Evolutionary conservation across 2,113 vertebrate genomes (phyloP).

Genomic region (Phycodurus eques): DNA sequence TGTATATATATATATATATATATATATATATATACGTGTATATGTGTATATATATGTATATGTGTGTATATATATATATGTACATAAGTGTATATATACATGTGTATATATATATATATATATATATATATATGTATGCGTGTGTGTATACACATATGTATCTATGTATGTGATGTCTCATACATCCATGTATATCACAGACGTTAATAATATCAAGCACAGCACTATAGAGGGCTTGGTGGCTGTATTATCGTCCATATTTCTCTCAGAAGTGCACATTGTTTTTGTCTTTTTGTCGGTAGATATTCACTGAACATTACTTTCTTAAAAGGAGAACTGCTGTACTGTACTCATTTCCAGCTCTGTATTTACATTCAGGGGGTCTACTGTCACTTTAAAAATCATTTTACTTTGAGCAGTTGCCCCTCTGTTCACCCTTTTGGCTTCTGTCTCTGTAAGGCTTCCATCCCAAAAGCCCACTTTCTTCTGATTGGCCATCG

Average conservation of each 20-base stretch:
- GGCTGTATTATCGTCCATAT: slow-evolving; percentile 30
- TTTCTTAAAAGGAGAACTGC: not conserved
- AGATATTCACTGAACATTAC: not conserved
- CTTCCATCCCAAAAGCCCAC: not conserved
- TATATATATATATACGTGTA: no score
- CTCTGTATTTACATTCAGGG: not conserved
- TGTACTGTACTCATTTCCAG: not conserved
- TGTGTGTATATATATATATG: no score
- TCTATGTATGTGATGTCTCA: not conserved
- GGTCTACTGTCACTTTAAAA: not conserved
- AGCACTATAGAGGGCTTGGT: slow-evolving; percentile 22
- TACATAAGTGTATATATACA: no score
- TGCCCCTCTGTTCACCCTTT: not conserved
- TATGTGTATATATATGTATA: no score
- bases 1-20: no score
- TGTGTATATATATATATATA: no score
- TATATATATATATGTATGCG: no score
- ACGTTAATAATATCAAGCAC: slow-evolving; percentile 22
- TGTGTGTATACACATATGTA: no score
- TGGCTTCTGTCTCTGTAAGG: not conserved
- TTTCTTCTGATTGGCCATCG: slow-evolving; percentile 6
- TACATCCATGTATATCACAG: slow-evolving; percentile 20
- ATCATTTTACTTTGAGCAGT: not conserved
- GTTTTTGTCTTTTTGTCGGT: not conserved
- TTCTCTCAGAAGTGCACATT: slow-evolving; percentile 28